Percentiles rank a stretch among this genome's conserved stretches.
Conservation (phyloP, 1,140 invertebrate species). For the Neodiprion virginianus region DNA sequence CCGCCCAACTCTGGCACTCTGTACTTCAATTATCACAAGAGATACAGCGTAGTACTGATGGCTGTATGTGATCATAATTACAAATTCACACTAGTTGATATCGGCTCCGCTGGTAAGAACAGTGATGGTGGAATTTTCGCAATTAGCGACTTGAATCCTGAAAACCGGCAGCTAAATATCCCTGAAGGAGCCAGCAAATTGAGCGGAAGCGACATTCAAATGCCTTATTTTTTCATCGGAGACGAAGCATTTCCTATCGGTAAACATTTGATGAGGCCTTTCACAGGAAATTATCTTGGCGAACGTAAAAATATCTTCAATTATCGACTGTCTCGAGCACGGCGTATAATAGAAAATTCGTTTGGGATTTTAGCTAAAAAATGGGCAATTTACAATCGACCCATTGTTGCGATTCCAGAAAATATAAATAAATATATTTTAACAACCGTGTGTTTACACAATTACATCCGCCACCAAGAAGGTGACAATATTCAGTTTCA, state of each 20-base stretch:
- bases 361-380: conserved; percentile 27
- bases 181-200: not conserved
- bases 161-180: not conserved
- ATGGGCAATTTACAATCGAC: conserved; percentile 38
- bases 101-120: conserved; percentile 48
- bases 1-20: conserved; percentile 11
- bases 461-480: not conserved
- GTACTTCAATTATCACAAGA: conserved; percentile 23
- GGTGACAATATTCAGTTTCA: not conserved
- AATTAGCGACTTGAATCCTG: conserved; percentile 6
- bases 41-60: conserved; percentile 20
- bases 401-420: not conserved
- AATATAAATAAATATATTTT: not conserved
- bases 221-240: not conserved
- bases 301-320: not conserved
- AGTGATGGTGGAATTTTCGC: conserved; percentile 19
- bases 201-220: not conserved
- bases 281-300: not conserved
- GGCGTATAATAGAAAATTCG: conserved; percentile 48
- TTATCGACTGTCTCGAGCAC: not conserved
- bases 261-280: not conserved
- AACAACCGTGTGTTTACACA: not conserved
- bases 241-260: not conserved
- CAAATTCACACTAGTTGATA: conserved; percentile 23
- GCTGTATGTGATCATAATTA: conserved; percentile 23